Base-by-base conservation (phyloP, 2,797 vertebrate genomes). In the Danio jaintianensis region DNA sequence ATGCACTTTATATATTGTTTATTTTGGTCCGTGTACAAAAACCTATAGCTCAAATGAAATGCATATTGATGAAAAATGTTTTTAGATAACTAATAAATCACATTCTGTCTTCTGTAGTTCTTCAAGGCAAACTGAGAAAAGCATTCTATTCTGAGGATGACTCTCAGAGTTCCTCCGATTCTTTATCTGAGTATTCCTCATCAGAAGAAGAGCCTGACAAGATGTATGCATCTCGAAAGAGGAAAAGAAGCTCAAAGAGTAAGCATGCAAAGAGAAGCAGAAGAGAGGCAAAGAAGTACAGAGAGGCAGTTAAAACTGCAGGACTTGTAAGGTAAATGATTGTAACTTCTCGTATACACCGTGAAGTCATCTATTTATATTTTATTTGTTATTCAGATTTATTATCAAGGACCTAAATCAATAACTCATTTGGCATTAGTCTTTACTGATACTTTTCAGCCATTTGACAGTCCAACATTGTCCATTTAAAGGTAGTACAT, bases 51-150 rank as follows among this genome's bases (percentile, higher is more conserved):
- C 13, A 72, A 72, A 7, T 29, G 1, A 29, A 29, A 29, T 29
- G 29, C 29, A 29, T 47, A 47, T 12, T 47, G 43, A 47, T 47
- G 2, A 47, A 7, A 47, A 47, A 7, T 47, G 45, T 52, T 13
- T 10, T 45, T 43, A 58, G 40, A 42, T 10, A 53, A 18, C 40
- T 0, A 69, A 53, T 55, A 55, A 62, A 29, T 45, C 7, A 15
- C 6, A 16, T 73, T 75, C 4, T 69, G 70, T 75, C 48, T 85
- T 78, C 78, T 83, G 18, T 70, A 95, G 94, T 95, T 13, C 90
- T 97, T 82, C 94, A 96, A 90, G 95, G 95, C 85, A 96, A 95
- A 87, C 95, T 92, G 89, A 96, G 93, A 86, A 92, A 94, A 22
- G 86, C 89, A 9, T 90, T 93, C 40, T 88, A 90, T 63, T 95